Evolutionary conservation across 2,797 vertebrate species (phyloP).

Genomic region (Cichlasoma orientale): DNA sequence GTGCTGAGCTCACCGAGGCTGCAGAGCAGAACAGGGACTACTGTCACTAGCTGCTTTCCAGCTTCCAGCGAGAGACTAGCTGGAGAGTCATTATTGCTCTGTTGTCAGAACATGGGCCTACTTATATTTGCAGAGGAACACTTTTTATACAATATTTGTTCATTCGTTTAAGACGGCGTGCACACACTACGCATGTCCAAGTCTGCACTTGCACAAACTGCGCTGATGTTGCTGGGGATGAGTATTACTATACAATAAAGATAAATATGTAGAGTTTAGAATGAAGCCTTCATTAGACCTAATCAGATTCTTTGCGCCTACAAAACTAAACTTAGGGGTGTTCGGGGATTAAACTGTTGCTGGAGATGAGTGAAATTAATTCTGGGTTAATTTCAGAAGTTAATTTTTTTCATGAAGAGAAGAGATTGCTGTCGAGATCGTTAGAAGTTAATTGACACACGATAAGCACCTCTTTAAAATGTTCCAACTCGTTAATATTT

Average conservation of each 20-base stretch:
- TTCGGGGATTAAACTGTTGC: background rate
- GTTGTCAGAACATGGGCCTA: background rate
- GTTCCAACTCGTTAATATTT: background rate
- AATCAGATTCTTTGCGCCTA: background rate
- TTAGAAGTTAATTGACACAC: background rate
- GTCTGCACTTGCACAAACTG: background rate
- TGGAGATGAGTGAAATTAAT: background rate
- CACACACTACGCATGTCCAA: background rate
- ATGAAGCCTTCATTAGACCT: background rate
- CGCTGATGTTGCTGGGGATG: background rate
- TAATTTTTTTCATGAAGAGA: background rate
- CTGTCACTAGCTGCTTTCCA: background rate
- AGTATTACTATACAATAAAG: background rate
- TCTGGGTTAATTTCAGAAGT: background rate
- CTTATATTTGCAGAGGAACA: background rate
- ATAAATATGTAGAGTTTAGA: background rate
- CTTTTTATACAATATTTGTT: background rate
- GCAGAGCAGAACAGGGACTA: background rate
- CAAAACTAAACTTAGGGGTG: background rate
- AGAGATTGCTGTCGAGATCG: background rate
- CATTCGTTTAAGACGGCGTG: background rate
- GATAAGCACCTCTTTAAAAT: background rate
- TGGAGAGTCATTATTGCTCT: background rate
- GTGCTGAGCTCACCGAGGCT: background rate
- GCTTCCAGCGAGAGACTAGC: background rate